Evolutionary conservation across 1,140 invertebrate genomes (phyloP).

Genomic region (Brachionus koreanus): DNA sequence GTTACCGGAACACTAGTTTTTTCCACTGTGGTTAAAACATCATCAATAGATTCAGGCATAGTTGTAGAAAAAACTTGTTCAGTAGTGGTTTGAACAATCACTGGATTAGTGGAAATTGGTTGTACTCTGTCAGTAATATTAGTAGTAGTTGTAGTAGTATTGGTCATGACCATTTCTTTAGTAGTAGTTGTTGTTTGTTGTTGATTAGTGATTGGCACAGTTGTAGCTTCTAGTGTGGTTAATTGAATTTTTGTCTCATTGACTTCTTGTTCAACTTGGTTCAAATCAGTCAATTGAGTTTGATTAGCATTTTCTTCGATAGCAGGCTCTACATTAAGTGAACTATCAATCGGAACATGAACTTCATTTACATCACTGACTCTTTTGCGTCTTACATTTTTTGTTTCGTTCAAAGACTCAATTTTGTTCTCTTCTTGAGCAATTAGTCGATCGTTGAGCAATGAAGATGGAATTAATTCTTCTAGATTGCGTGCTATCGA

Average conservation of each 20-base stretch:
- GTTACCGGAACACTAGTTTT: not conserved
- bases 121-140: not conserved
- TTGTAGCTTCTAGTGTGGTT: not conserved
- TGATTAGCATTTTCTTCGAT: not conserved
- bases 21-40: not conserved
- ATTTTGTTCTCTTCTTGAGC: slow-evolving; percentile 22
- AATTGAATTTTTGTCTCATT: not conserved
- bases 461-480: not conserved
- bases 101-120: not conserved
- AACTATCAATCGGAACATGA: not conserved
- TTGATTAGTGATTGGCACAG: not conserved
- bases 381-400: not conserved
- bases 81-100: not conserved
- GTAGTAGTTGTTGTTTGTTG: not conserved
- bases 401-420: not conserved
- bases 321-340: not conserved
- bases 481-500: not conserved
- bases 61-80: not conserved
- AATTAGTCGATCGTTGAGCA: slow-evolving; percentile 20
- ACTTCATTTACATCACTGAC: not conserved
- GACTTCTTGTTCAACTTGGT: not conserved
- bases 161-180: not conserved
- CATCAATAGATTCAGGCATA: not conserved
- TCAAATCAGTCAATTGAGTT: not conserved
- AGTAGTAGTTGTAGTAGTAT: not conserved